Evolutionary conservation across 1,140 invertebrate genomes (phyloP).

Genomic region (Drusus annulatus): DNA sequence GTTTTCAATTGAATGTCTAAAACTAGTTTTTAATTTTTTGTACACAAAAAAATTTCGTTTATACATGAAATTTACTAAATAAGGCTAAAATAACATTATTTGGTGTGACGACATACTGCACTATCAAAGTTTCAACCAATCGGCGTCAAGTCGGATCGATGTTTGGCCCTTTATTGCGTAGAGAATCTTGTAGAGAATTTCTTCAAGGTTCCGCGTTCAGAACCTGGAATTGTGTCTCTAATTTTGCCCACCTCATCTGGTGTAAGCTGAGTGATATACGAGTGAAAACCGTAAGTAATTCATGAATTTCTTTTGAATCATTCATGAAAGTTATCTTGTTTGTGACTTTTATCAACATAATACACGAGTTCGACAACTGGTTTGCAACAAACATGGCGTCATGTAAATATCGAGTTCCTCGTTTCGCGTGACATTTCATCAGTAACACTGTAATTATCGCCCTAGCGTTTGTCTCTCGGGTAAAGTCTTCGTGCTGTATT

Average conservation of each 20-base stretch:
- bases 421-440: slow-evolving; percentile 33
- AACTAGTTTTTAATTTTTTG: too few relatives aligned
- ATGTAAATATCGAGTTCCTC: slow-evolving; percentile 53
- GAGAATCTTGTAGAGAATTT: slow-evolving; percentile 73
- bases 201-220: slow-evolving; percentile 74
- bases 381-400: slow-evolving; percentile 71
- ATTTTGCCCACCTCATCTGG: slow-evolving; percentile 73
- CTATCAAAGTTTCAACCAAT: slow-evolving; percentile 46
- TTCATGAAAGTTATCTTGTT: slow-evolving; percentile 29
- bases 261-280: slow-evolving; percentile 72
- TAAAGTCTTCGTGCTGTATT: not conserved
- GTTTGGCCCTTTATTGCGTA: slow-evolving; percentile 75
- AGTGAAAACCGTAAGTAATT: slow-evolving; percentile 71
- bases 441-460: not conserved
- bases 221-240: slow-evolving; percentile 75
- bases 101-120: slow-evolving; percentile 29
- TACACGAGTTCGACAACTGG: slow-evolving; percentile 57
- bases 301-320: slow-evolving; percentile 57
- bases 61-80: not conserved
- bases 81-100: slow-evolving; percentile 9
- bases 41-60: too few relatives aligned
- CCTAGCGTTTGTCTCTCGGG: not conserved
- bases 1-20: too few relatives aligned
- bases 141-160: slow-evolving; percentile 72
- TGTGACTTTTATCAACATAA: slow-evolving; percentile 50